Percentiles rank a stretch among this genome's conserved stretches.
Evolutionary conservation across 2,888 invertebrate genomes (phyloP).

Genomic region (Drosophila quasianomalipes): DNA sequence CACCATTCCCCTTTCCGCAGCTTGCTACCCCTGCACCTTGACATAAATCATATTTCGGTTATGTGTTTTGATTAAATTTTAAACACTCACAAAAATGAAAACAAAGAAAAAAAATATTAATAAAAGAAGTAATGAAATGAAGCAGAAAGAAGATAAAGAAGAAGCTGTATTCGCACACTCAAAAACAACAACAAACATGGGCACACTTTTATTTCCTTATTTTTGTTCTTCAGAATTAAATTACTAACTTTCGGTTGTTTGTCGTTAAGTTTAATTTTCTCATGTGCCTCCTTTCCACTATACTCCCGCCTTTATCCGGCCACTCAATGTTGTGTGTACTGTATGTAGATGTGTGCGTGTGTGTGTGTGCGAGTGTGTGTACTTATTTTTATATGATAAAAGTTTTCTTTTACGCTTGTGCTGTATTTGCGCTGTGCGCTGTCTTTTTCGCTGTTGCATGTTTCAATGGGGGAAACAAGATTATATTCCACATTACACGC

Average conservation of each 20-base stretch:
- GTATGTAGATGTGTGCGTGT: conserved; percentile 25
- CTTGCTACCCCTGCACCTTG: conserved; percentile 27
- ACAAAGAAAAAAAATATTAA: not conserved
- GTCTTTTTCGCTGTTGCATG: conserved; percentile 48
- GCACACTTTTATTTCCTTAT: conserved; percentile 32
- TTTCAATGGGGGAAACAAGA: conserved; percentile 45
- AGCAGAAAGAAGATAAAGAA: not conserved
- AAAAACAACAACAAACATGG: not conserved
- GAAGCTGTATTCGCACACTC: conserved; percentile 33
- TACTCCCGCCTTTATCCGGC: not conserved
- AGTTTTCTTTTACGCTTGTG: conserved; percentile 44
- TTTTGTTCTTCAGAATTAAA: conserved; percentile 46
- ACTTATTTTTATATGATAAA: conserved; percentile 40
- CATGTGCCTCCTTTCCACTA: conserved; percentile 32
- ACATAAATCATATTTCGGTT: conserved; percentile 43
- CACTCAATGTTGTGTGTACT: conserved; percentile 38
- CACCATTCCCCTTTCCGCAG: not conserved
- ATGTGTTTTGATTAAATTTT: conserved; percentile 54
- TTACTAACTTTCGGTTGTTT: conserved; percentile 66
- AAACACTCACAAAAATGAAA: conserved; percentile 16
- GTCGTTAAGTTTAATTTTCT: conserved; percentile 62
- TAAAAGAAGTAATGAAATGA: not conserved
- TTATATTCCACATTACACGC: conserved; percentile 58
- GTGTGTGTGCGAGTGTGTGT: conserved; percentile 26
- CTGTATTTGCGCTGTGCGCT: conserved; percentile 25